phyloP scores from a whole-genome alignment of 1,140 invertebrate genomes.

The Parasteatoda tepidariorum region DNA sequence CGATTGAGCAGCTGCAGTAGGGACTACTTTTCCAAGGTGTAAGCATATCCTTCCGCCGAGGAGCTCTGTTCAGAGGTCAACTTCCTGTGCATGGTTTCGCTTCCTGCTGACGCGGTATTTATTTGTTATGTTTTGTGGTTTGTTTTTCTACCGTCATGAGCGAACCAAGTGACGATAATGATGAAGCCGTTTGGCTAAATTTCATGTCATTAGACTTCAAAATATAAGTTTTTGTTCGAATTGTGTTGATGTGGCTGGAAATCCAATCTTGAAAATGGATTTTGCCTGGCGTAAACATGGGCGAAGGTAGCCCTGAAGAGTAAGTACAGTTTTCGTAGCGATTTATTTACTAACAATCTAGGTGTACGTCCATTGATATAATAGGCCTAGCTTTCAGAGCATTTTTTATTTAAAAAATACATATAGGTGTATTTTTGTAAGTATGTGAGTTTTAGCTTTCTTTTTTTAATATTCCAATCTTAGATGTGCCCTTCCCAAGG shows the following conservation, averaged over 20 bases:
- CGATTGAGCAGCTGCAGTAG: background rate
- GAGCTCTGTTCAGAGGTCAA: conserved; percentile 8
- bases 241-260: background rate
- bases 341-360: background rate
- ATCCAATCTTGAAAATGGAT: conserved; percentile 18
- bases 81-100: conserved; percentile 36
- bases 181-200: background rate
- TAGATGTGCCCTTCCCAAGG: no score
- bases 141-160: background rate
- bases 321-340: conserved; percentile 8
- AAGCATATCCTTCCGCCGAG: conserved; percentile 30
- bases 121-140: background rate
- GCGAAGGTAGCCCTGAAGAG: conserved; percentile 49
- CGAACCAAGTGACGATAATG: background rate
- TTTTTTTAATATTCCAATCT: no score
- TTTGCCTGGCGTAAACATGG: conserved; percentile 9
- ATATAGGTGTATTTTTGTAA: no score
- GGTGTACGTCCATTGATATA: conserved; percentile 35
- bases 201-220: background rate
- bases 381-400: conserved; percentile 44
- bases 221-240: background rate
- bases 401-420: no score
- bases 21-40: conserved; percentile 34
- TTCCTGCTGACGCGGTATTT: background rate
- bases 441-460: no score